A percentile compares a stretch with the other conserved stretches of the same genome.
Evolutionary conservation across 2,113 vertebrate genomes (phyloP).

Genomic region (Felis chaus): DNA sequence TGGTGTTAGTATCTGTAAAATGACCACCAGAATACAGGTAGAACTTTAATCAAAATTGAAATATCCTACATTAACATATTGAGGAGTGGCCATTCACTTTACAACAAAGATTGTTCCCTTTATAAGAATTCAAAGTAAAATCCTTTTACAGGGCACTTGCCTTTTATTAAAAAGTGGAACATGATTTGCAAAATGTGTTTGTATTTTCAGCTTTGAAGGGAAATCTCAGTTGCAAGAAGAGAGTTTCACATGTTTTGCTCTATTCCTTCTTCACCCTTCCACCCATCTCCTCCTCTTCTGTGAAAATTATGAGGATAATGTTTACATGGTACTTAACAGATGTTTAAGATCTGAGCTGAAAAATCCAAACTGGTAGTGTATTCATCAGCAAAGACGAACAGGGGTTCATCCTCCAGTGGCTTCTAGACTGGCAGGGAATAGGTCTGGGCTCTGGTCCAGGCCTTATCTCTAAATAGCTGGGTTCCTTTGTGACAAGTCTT

Average conservation of each 20-base stretch:
- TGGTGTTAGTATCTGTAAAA: conserved; percentile 31
- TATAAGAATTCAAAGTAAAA: background rate
- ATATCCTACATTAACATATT: background rate
- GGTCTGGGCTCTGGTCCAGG: background rate
- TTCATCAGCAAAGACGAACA: background rate
- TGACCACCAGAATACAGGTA: background rate
- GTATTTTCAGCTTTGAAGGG: conserved; percentile 40
- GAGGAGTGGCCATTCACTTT: background rate
- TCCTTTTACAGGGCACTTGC: background rate
- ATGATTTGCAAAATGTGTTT: conserved; percentile 17
- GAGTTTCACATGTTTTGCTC: background rate
- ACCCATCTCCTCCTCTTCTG: background rate
- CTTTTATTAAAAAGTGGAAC: conserved; percentile 32
- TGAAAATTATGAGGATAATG: background rate
- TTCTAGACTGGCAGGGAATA: background rate
- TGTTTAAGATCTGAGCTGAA: background rate
- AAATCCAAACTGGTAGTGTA: background rate
- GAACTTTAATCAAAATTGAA: conserved; percentile 15
- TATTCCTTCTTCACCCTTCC: background rate
- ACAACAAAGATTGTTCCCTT: background rate
- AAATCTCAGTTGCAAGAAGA: background rate
- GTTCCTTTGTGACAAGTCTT: background rate
- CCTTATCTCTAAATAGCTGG: background rate
- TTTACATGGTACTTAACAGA: background rate
- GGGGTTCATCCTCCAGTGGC: background rate